Evolutionary conservation across 1,140 invertebrate species (phyloP), one percentile per base, ranked within the genome.

Genomic region (Oryzaephilus surinamensis): DNA sequence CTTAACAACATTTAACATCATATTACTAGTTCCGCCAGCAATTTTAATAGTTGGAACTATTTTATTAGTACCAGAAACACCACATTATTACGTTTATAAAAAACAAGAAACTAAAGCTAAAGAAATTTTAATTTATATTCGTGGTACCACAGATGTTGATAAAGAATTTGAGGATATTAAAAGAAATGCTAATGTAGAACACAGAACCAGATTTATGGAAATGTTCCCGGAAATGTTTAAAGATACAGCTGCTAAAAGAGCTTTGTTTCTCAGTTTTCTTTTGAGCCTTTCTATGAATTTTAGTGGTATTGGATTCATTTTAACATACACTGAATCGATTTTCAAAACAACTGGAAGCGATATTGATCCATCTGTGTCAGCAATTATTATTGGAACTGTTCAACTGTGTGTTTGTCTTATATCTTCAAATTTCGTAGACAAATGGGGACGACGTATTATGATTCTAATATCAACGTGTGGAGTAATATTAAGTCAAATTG

Each of bases 291-390:
- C 82, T 57, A 82, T 84, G 51, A 81, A 86, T 58, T 62, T 86
- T 7, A 79, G 76, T 2, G 86, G 86, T 11, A 84, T 85, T 50
- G 89, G 87, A 58, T 80, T 81, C 4, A 77, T 92, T 1, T 70
- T 89, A 13, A 87, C 87, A 58, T 88, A 84, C 58, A 75, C 83
- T 42, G 71, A 79, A 27, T 66, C 61, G 0, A 89, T 84, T 51
- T 89, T 84, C 50, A 45, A 62, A 2, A 65, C 69, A 4, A 71
- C 82, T 5, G 72, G 74, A 0, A 72, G 70, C 1, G 55, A 49
- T 0, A 34, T 87, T 0, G 57, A 73, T 13, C 56, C 75, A 0
- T 62, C 66, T 4, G 54, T 77, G 8, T 73, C 76, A 0, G 76
- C 86, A 1, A 89, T 91, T 37, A 77, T 91, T 19, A 71, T 92